Percentiles rank a stretch among this genome's conserved stretches.
These are phyloP conservation scores for Hydraecia micacea DNA, from an alignment of 2,888 invertebrate genomes.

Conservation along the genomic window DNA sequence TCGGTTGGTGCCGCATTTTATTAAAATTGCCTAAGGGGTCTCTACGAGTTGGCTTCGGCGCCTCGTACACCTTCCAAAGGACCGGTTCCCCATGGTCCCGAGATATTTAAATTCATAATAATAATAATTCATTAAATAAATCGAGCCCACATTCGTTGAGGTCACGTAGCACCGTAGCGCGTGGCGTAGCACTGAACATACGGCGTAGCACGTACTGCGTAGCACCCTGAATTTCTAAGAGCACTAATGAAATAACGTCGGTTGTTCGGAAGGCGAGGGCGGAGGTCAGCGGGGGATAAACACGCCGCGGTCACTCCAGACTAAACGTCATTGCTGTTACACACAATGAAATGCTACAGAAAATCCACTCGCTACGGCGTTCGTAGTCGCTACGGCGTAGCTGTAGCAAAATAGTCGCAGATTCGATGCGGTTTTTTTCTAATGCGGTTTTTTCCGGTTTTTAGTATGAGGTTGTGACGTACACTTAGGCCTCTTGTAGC, in stretches of 20 bases:
- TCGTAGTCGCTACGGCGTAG: conserved; percentile 9
- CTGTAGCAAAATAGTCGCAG: not conserved
- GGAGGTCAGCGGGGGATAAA: conserved; percentile 6
- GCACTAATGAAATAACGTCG: conserved; percentile 13
- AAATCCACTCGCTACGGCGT: not conserved
- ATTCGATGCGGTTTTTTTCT: not conserved
- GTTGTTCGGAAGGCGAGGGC: not conserved
- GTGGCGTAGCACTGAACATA: conserved; percentile 4
- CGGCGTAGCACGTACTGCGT: conserved; percentile 1
- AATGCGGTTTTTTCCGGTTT: not conserved
- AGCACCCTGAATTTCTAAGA: conserved; percentile 5
- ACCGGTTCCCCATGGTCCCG: no score
- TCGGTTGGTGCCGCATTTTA: no score
- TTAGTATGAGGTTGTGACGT: not conserved
- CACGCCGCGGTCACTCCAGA: conserved; percentile 1
- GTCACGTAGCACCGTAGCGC: not conserved
- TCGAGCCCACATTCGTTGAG: not conserved
- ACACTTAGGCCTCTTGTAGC: not conserved
- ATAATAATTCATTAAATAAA: not conserved
- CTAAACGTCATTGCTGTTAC: not conserved
- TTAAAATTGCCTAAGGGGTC: no score
- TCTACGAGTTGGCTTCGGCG: no score
- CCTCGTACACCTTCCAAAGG: no score
- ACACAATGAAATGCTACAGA: not conserved
- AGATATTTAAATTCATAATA: no score